Percentiles rank a stretch among this genome's conserved stretches.
Evolutionary conservation across 2,888 invertebrate species (phyloP).

Genomic region (Rhyacophila evoluta): DNA sequence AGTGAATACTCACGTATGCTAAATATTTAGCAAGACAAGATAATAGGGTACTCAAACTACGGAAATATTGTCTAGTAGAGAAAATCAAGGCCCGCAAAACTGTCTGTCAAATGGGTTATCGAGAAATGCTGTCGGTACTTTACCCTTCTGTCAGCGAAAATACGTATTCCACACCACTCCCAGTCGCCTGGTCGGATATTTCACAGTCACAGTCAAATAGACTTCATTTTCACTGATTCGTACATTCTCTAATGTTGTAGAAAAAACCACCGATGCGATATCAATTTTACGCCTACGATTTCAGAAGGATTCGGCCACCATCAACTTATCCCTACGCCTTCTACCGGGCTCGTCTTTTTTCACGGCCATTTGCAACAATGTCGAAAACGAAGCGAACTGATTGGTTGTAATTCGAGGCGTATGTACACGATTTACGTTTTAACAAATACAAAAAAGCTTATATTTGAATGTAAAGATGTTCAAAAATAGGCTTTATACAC

Average conservation of each 20-base stretch:
- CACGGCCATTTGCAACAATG: constrained; percentile 73
- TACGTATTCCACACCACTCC: constrained; percentile 64
- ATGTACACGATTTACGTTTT: neutral
- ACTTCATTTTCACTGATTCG: constrained; percentile 70
- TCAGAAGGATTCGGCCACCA: constrained; percentile 67
- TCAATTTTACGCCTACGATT: constrained; percentile 62
- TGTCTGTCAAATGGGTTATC: constrained; percentile 38
- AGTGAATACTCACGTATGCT: constrained; percentile 16
- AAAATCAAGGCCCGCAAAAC: constrained; percentile 32
- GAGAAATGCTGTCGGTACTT: constrained; percentile 59
- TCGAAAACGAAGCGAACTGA: constrained; percentile 67
- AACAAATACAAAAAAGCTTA: constrained; percentile 22
- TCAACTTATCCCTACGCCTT: constrained; percentile 66
- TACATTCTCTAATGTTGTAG: constrained; percentile 67
- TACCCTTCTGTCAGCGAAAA: constrained; percentile 70
- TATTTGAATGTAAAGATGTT: neutral
- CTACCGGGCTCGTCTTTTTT: constrained; percentile 67
- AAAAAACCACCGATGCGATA: constrained; percentile 65
- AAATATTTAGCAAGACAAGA: neutral
- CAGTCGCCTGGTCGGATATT: constrained; percentile 60
- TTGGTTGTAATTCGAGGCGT: constrained; percentile 60
- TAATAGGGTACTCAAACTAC: neutral
- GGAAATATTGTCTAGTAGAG: neutral
- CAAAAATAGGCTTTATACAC: constrained; percentile 59
- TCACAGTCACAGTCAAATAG: constrained; percentile 63